phyloP scores from a whole-genome alignment of 1,140 invertebrate genomes.

The Zaprionus nigranus region DNA sequence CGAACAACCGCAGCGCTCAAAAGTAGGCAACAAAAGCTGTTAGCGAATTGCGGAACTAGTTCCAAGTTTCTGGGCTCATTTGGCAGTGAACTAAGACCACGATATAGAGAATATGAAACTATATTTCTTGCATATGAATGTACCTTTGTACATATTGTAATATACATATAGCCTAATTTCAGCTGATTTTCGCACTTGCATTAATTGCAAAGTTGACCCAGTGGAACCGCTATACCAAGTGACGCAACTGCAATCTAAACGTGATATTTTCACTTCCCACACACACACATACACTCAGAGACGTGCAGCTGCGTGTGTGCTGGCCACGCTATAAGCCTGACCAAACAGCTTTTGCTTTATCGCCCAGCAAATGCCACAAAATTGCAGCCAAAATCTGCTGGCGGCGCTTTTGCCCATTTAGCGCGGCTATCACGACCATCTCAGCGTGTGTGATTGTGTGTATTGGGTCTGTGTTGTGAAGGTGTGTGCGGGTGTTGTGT shows the following conservation, averaged over 20 bases:
- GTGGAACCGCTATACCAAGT: background rate
- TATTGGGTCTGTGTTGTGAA: background rate
- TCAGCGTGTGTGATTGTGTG: slow-evolving; percentile 9
- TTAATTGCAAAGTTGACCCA: background rate
- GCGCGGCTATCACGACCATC: slow-evolving; percentile 14
- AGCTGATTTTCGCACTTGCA: background rate
- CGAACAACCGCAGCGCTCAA: background rate
- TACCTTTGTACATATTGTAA: background rate
- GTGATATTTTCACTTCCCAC: slow-evolving; percentile 35
- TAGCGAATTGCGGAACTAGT: slow-evolving; percentile 10
- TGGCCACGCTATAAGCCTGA: slow-evolving; percentile 66
- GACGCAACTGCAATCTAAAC: slow-evolving; percentile 13
- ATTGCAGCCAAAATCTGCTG: slow-evolving; percentile 80
- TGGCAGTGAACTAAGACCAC: background rate
- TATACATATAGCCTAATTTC: background rate
- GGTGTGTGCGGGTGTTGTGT: slow-evolving; percentile 8
- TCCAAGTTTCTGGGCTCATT: slow-evolving; percentile 2
- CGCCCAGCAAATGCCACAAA: slow-evolving; percentile 72
- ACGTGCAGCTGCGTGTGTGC: background rate
- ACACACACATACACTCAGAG: slow-evolving; percentile 54
- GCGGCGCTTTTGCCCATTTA: slow-evolving; percentile 50
- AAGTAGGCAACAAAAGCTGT: slow-evolving; percentile 51
- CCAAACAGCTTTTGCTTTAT: slow-evolving; percentile 79
- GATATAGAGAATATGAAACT: background rate
- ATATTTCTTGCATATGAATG: background rate